Evolutionary conservation across 2,113 vertebrate genomes (phyloP), one percentile per base, ranked within the genome.

Genomic region (Camelus dromedarius): DNA sequence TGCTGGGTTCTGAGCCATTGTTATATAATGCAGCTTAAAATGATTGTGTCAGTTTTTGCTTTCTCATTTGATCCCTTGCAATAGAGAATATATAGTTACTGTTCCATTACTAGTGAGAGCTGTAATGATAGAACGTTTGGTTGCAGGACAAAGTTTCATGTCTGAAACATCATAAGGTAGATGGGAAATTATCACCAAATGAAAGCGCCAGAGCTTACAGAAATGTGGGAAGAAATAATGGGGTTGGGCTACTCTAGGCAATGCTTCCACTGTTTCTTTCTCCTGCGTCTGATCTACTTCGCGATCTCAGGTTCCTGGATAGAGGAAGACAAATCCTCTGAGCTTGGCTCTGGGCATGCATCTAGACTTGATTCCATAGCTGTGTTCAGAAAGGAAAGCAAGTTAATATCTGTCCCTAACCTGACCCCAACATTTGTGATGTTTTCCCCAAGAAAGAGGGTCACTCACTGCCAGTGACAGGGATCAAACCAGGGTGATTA

Each of bases 1-100:
- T 95, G 32, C 96, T 66, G 98, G 98, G 96, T 97, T 98, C 98
- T 96, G 98, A 98, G 96, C 97, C 86, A 98, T 98, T 98, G 98
- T 98, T 98, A 97, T 97, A 90, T 82, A 83, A 97, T 96, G 75
- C 84, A 98, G 96, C 56, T 93, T 93, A 93, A 95, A 95, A 96
- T 90, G 91, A 96, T 64, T 95, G 98, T 98, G 98, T 98, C 96
- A 92, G 89, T 97, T 96, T 97, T 97, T 97, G 89, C 93, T 97
- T 96, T 93, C 77, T 93, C 62, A 76, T 89, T 96, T 86, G 88
- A 92, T 89, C 82, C 62, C 35, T 87, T 98, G n/a, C 72, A 58
- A 56, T 91, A 95, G 66, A 67, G 19, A 67, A 35, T 76, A 64
- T 67, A 79, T 80, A 93, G 81, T 95, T 77, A 81, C 30, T 52